phyloP scores from a whole-genome alignment of 2,888 invertebrate genomes.

The Aphidius colemani region DNA sequence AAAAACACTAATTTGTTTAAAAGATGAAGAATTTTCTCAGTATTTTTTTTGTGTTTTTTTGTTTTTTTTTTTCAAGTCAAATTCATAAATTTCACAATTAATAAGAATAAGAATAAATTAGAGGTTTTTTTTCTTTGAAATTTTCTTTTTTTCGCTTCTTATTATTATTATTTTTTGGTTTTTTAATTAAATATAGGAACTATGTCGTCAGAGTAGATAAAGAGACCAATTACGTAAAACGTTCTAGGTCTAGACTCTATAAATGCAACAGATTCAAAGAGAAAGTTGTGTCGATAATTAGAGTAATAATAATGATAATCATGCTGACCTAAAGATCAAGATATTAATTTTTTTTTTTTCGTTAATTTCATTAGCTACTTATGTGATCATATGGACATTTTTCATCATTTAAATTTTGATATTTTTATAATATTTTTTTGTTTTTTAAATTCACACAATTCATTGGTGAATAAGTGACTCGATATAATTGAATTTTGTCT shows the following conservation, averaged over 20 bases:
- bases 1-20: slow-evolving; percentile 39
- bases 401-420: slow-evolving; percentile 19
- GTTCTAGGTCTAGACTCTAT: slow-evolving; percentile 44
- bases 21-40: slow-evolving; percentile 28
- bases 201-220: slow-evolving; percentile 33
- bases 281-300: slow-evolving; percentile 42
- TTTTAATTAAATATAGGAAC: slow-evolving; percentile 30
- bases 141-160: neutral
- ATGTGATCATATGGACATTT: slow-evolving; percentile 9
- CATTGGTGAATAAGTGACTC: neutral
- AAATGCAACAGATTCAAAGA: slow-evolving; percentile 45
- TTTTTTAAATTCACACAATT: slow-evolving; percentile 16
- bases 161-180: slow-evolving; percentile 15
- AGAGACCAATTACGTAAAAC: slow-evolving; percentile 39
- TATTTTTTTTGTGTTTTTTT: slow-evolving; percentile 22
- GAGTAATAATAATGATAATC: slow-evolving; percentile 45
- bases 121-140: slow-evolving; percentile 22
- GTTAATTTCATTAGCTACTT: slow-evolving; percentile 14
- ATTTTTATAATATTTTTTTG: slow-evolving; percentile 11
- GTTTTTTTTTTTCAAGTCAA: slow-evolving; percentile 28
- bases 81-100: slow-evolving; percentile 31
- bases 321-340: slow-evolving; percentile 40
- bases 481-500: neutral
- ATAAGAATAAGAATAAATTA: slow-evolving; percentile 37
- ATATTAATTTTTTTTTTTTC: slow-evolving; percentile 28